Conservation (phyloP, 2,888 invertebrate species). For the Argyresthia goedartella region DNA sequence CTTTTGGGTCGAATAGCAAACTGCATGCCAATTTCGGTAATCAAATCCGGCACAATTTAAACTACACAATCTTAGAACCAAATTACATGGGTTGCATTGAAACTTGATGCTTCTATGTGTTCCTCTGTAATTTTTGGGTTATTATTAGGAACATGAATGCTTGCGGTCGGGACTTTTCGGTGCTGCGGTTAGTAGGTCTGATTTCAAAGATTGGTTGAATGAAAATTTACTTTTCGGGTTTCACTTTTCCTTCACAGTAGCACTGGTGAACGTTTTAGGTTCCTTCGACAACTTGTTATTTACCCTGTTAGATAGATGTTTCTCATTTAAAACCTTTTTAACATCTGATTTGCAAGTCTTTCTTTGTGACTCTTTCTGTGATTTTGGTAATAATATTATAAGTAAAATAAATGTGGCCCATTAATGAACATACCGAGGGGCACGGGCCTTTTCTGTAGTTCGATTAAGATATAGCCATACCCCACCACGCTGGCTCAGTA, state of each 20-base stretch:
- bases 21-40: constrained; percentile 1
- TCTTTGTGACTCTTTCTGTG: too few species aligned
- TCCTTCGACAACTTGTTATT: too few species aligned
- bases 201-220: background rate
- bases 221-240: background rate
- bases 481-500: too few species aligned
- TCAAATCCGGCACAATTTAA: constrained; percentile 5
- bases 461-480: too few species aligned
- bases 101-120: background rate
- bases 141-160: background rate
- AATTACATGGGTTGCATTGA: background rate
- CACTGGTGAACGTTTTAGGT: background rate
- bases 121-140: background rate
- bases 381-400: too few species aligned
- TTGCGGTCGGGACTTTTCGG: background rate
- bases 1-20: background rate
- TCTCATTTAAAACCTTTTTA: too few species aligned
- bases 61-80: background rate
- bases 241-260: too few species aligned
- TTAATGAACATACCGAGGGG: too few species aligned
- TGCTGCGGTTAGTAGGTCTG: background rate
- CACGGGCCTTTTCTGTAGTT: too few species aligned
- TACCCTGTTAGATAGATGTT: too few species aligned
- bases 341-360: too few species aligned
- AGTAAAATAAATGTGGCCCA: too few species aligned